Base-by-base conservation (phyloP, 1,140 invertebrate species). In the Ctenoplectra terminalis region DNA sequence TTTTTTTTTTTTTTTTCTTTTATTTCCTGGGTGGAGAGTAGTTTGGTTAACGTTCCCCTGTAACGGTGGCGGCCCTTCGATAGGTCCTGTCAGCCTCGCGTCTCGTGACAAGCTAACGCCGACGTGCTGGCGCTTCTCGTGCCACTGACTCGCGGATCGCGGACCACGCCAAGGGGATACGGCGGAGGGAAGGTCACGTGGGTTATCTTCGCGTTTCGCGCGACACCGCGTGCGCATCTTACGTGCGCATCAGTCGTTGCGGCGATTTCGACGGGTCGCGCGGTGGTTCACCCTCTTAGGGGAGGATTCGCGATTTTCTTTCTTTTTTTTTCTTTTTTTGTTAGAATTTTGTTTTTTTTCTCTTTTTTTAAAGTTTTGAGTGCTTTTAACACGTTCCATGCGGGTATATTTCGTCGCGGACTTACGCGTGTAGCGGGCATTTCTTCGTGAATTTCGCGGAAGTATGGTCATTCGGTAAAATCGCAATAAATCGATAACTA, bases 201-300 rank as follows among this genome's bases (percentile, higher is more conserved):
- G 89, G 87, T 91, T 90, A 90, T 92, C 90, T 89, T 86, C 73
- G 66, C 84, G 83, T 87, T 90, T 81, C 87, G 87, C 85, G 83
- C 77, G 74, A 84, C 56, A 78, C 61, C 75, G 83, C 79, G 76
- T 86, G 88, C 90, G 87, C 90, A 84, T 90, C 90, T 89, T 88
- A 90, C 86, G 83, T 89, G 89, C 88, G 89, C 88, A 89, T 80
- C 86, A 88, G 89, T 88, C 88, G 88, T 78, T 79, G 81, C 85
- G 69, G 79, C 85, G 87, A 88, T 86, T 89, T 67, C 77, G 83
- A 80, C 81, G n/a, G n/a, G n/a, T n/a, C n/a, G n/a, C 74, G 86
- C 40, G 40, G 40, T 40, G n/a, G n/a, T n/a, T n/a, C n/a, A n/a
- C n/a, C n/a, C n/a, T n/a, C n/a, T n/a, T n/a, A n/a, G n/a, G n/a